phyloP scores from a whole-genome alignment of 2,888 invertebrate genomes.

The Tachystola acroxantha region DNA sequence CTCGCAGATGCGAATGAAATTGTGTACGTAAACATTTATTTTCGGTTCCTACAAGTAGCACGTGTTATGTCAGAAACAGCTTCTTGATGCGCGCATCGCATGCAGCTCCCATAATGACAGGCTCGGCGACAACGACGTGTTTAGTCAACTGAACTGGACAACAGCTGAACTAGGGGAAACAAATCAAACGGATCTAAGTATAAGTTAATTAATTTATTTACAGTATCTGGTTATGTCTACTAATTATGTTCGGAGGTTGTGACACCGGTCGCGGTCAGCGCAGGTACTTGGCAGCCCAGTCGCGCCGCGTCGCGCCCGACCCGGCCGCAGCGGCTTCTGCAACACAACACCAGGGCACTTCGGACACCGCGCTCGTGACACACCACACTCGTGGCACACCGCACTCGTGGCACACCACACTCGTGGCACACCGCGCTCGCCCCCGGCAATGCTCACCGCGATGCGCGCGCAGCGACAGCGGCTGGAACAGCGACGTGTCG shows the following conservation, averaged over 20 bases:
- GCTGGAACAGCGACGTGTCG: constrained; percentile 66
- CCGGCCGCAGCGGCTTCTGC: constrained; percentile 55
- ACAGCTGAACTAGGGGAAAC: too few relatives aligned
- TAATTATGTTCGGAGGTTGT: not conserved
- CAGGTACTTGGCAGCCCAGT: constrained; percentile 90
- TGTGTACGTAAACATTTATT: too few relatives aligned
- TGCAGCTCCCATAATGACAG: too few relatives aligned
- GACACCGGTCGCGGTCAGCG: constrained; percentile 31
- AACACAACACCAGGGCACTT: constrained; percentile 10
- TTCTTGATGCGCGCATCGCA: too few relatives aligned
- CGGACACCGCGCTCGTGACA: not conserved
- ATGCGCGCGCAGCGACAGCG: constrained; percentile 51
- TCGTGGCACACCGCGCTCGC: not conserved
- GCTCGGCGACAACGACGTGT: too few relatives aligned
- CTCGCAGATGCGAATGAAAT: too few relatives aligned
- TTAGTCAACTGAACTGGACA: too few relatives aligned
- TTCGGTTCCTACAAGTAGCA: too few relatives aligned
- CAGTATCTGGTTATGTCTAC: not conserved
- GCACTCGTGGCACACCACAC: not conserved
- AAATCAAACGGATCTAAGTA: too few relatives aligned
- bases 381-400: not conserved
- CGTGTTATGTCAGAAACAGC: too few relatives aligned
- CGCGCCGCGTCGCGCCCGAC: constrained; percentile 75
- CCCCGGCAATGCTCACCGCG: constrained; percentile 36
- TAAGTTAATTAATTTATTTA: not conserved